Evolutionary conservation across 2,797 vertebrate genomes (phyloP).

Genomic region (Acanthurus tractus): DNA sequence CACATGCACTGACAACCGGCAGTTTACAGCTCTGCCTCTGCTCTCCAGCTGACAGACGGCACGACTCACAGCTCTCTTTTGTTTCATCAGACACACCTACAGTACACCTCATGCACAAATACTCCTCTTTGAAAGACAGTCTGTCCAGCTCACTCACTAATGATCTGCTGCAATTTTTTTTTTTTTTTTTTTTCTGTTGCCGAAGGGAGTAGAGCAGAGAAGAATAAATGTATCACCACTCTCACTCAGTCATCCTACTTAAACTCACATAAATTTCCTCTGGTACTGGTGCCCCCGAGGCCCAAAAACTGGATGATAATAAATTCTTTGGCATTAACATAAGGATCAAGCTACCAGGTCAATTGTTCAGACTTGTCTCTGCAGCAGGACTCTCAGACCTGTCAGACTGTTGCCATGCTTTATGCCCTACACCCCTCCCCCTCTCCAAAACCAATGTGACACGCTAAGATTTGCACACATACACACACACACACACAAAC

Average conservation of each 20-base stretch:
- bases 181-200: conserved; percentile 23
- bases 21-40: neutral
- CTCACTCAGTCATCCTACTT: conserved; percentile 43
- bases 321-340: conserved; percentile 75
- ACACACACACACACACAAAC: conserved; percentile 25
- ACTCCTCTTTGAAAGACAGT: conserved; percentile 21
- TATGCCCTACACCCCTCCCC: conserved; percentile 45
- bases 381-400: conserved; percentile 74
- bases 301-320: conserved; percentile 56
- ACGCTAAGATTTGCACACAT: conserved; percentile 27
- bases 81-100: conserved; percentile 39
- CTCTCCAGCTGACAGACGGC: conserved; percentile 16
- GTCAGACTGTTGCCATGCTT: conserved; percentile 76
- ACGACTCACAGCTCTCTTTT: conserved; percentile 16
- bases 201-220: conserved; percentile 42
- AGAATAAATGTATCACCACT: conserved; percentile 51
- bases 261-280: conserved; percentile 55
- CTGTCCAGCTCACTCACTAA: conserved; percentile 23
- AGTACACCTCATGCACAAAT: conserved; percentile 25
- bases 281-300: conserved; percentile 46
- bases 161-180: conserved; percentile 12
- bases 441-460: conserved; percentile 43
- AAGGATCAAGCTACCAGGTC: conserved; percentile 72
- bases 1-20: neutral
- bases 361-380: conserved; percentile 73